Evolutionary conservation across 1,140 invertebrate species (phyloP).

Genomic region (Brachionus rotundiformis): DNA sequence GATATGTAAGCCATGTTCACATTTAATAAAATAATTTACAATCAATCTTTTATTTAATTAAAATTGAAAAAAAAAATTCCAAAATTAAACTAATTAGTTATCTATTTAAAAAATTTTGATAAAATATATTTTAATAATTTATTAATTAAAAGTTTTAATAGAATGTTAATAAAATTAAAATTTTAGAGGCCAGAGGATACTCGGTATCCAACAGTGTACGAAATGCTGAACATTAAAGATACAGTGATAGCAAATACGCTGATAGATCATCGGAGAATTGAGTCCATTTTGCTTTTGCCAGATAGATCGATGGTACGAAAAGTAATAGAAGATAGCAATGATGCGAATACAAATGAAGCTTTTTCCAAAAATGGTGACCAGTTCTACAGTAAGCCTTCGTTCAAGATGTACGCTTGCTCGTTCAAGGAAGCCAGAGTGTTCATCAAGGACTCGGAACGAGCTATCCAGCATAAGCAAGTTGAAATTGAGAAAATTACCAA

Average conservation of each 20-base stretch:
- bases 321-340: constrained; percentile 60
- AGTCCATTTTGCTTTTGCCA: constrained; percentile 61
- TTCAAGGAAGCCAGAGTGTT: constrained; percentile 56
- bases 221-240: constrained; percentile 73
- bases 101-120: no score
- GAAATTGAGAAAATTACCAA: constrained; percentile 45
- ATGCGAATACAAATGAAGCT: constrained; percentile 58
- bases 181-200: constrained; percentile 53
- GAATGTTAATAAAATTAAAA: no score
- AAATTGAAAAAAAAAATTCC: neutral
- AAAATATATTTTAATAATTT: no score
- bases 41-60: neutral
- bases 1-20: constrained; percentile 54
- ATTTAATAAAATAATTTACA: neutral
- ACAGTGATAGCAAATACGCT: constrained; percentile 78
- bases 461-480: constrained; percentile 56
- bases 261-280: constrained; percentile 72
- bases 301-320: constrained; percentile 57
- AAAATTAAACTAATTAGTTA: no score
- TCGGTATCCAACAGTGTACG: constrained; percentile 69
- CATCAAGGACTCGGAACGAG: constrained; percentile 56
- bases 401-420: constrained; percentile 60
- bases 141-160: no score
- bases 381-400: constrained; percentile 57
- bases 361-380: constrained; percentile 61